phyloP scores from a whole-genome alignment of 1,140 invertebrate species.

The Cardiocondyla obscurior region DNA sequence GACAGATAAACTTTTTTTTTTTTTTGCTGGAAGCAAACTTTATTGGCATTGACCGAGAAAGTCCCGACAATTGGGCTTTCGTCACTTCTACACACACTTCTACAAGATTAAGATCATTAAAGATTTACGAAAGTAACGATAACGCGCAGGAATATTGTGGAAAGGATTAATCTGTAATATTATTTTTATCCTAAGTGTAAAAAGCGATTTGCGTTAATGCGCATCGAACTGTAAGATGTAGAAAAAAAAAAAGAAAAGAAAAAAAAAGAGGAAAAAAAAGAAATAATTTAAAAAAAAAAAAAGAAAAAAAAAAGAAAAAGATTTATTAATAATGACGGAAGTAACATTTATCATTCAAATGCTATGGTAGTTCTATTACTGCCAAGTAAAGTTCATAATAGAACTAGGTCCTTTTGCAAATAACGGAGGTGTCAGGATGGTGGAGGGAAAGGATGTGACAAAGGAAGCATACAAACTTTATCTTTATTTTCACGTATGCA shows the following conservation, averaged over 20 bases:
- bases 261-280: background rate
- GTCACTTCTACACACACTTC: background rate
- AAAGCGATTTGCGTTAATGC: background rate
- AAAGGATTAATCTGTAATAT: background rate
- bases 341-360: conserved; percentile 32
- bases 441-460: conserved; percentile 33
- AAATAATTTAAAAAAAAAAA: background rate
- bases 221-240: background rate
- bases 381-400: conserved; percentile 37
- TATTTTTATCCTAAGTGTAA: background rate
- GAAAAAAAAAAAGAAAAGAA: background rate
- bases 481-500: conserved; percentile 40
- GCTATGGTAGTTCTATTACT: background rate
- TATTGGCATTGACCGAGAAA: conserved; percentile 7
- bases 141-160: background rate
- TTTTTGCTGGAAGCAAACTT: conserved; percentile 25
- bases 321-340: background rate
- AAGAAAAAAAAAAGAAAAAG: background rate
- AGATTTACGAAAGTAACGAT: conserved; percentile 7
- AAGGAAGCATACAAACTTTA: conserved; percentile 19
- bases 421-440: conserved; percentile 40
- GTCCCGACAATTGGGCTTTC: background rate
- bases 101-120: conserved; percentile 9
- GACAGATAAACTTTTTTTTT: too few relatives aligned
- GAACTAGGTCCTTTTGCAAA: background rate